phyloP scores from a whole-genome alignment of 2,113 vertebrate genomes.

The Hippoglossus stenolepis region DNA sequence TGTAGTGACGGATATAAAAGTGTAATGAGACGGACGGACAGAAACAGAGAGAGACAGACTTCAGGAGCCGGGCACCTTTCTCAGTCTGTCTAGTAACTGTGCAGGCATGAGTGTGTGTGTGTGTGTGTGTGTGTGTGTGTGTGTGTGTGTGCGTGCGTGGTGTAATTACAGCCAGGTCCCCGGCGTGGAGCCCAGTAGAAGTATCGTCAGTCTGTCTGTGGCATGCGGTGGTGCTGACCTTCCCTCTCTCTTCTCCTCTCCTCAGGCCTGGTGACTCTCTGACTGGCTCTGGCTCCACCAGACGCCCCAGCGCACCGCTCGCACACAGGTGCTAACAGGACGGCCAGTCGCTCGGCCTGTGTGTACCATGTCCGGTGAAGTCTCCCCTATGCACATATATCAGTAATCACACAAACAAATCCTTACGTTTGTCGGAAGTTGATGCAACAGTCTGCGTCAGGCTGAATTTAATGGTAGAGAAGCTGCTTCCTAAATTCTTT shows the following conservation, averaged over 20 bases:
- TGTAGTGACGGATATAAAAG: constrained; percentile 41
- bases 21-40: constrained; percentile 26
- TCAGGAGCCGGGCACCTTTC: constrained; percentile 62
- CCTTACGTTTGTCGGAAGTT: constrained; percentile 1
- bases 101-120: constrained; percentile 43
- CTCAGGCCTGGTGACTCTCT: constrained; percentile 62
- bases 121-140: constrained; percentile 42
- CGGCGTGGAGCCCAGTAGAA: constrained; percentile 79
- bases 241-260: constrained; percentile 64
- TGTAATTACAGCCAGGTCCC: constrained; percentile 81
- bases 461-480: not conserved
- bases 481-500: too few species aligned
- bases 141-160: constrained; percentile 57
- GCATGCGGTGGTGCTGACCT: constrained; percentile 78
- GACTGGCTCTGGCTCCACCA: constrained; percentile 55
- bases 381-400: not conserved
- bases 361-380: constrained; percentile 5
- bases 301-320: constrained; percentile 41
- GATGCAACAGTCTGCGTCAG: not conserved
- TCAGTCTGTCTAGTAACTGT: constrained; percentile 61
- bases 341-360: constrained; percentile 35
- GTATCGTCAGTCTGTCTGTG: constrained; percentile 83
- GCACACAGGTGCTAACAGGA: constrained; percentile 72
- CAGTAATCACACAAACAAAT: not conserved
- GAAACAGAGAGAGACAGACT: constrained; percentile 44